phyloP scores from a whole-genome alignment of 23 tunicate genomes.

The Oikopleura vanhoeffeni region DNA sequence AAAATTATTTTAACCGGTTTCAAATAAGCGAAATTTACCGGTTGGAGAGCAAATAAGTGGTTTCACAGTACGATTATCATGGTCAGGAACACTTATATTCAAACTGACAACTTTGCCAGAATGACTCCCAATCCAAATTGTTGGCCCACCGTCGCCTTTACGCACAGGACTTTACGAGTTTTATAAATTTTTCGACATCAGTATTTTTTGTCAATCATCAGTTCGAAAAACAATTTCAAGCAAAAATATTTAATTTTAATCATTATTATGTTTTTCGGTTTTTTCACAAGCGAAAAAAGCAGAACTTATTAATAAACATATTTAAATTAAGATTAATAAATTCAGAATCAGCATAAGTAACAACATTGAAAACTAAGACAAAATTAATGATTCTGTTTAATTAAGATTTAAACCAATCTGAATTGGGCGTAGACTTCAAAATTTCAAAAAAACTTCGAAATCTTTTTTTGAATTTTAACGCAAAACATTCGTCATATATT shows the following conservation, averaged over 20 bases:
- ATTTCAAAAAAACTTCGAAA: too few relatives aligned
- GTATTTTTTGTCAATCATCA: neutral
- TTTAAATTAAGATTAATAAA: too few relatives aligned
- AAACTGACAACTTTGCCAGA: neutral
- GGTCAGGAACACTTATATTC: neutral
- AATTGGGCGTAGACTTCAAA: too few relatives aligned
- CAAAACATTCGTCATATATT: too few relatives aligned
- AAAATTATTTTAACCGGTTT: neutral
- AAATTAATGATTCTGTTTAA: too few relatives aligned
- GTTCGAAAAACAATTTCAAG: neutral
- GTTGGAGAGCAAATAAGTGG: constrained; percentile 5
- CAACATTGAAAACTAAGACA: too few relatives aligned
- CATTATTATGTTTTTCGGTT: too few relatives aligned
- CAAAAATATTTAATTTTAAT: neutral
- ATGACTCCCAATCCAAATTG: neutral
- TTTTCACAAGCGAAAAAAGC: too few relatives aligned
- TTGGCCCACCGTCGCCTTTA: constrained; percentile 1
- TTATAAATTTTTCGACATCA: neutral
- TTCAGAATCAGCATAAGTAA: too few relatives aligned
- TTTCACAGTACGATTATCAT: neutral
- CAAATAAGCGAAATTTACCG: neutral
- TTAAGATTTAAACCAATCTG: too few relatives aligned
- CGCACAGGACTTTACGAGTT: neutral
- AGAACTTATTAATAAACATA: too few relatives aligned
- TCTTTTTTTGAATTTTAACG: too few relatives aligned